A percentile compares a stretch with the other conserved stretches of the same genome.
Conservation (phyloP, 1,140 invertebrate genomes). For the Ridgeia piscesae region DNA sequence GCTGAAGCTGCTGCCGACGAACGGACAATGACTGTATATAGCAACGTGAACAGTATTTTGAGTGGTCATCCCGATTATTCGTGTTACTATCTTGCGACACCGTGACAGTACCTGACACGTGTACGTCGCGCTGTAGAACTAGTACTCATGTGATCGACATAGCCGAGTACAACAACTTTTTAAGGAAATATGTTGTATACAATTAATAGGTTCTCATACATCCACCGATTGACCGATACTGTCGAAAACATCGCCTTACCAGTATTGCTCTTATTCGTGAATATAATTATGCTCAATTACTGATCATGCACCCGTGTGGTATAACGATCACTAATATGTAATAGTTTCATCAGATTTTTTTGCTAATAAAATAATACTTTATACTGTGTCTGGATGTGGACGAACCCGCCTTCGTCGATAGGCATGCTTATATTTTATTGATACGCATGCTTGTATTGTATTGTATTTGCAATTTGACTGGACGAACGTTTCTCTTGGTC, state of each 20-base stretch:
- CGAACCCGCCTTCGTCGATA: background rate
- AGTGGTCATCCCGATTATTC: background rate
- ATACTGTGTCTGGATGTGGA: background rate
- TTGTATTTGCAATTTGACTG: too few species aligned
- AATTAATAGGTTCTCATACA: background rate
- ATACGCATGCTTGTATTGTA: too few species aligned
- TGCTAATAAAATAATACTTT: background rate
- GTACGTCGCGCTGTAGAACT: background rate
- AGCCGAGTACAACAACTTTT: background rate
- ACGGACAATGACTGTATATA: background rate
- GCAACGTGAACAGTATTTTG: background rate
- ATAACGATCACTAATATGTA: background rate
- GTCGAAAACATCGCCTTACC: background rate
- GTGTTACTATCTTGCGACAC: background rate
- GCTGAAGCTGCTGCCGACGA: background rate
- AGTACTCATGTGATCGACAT: background rate
- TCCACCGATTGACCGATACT: background rate
- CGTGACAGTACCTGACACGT: background rate
- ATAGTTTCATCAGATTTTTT: background rate
- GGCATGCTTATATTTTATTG: background rate
- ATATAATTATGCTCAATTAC: background rate
- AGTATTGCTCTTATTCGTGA: background rate
- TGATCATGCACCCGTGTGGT: background rate
- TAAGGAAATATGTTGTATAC: conserved; percentile 1
- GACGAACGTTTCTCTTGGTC: too few species aligned